Base-by-base conservation (phyloP, 2,797 vertebrate species). In the Siniperca obscura region DNA sequence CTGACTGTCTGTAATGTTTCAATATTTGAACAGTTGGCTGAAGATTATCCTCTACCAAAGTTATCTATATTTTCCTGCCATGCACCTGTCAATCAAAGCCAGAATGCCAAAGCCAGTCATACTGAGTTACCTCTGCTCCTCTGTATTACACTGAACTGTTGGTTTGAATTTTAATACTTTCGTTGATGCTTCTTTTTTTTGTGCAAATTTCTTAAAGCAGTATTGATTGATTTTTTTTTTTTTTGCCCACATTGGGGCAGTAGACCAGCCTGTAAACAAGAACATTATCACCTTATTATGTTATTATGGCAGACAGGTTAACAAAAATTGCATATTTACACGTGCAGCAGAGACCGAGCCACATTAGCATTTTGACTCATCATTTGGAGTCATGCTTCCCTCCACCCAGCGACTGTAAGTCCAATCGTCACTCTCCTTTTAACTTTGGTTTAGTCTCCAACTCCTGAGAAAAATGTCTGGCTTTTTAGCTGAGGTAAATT, bases 11-110 rank as follows among this genome's bases (percentile, higher is more conserved):
- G 1, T 19, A 55, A 44, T 16, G 5, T 72, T 74, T 85, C 87
- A 90, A 88, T 66, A 90, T 87, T 87, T 86, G 71, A 89, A 80
- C 84, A 90, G 87, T 2, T 81, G 81, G 65, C 44, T 59, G 65
- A 57, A 84, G 70, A 70, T 83, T 67, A 70, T 38, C 57, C 61
- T 56, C 70, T 0, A 13, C 42, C 42, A 34, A 48, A 86, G 52
- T 38, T 64, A 62, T 69, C 46, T 66, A 52, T 60, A 72, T 69
- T 74, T 73, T 56, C 16, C 46, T 52, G 53, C 52, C 73, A 61
- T 53, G 75, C 8, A 17, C 3, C 46, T 22, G 38, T 78, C 81
- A 82, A 53, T 84, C 81, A 72, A 22, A 68, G 55, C 22, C 59
- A 55, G 25, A 27, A 69, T 50, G n/a, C 30, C 52, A 64, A 7